Evolutionary conservation across 2,888 invertebrate genomes (phyloP).

Genomic region (Parelbella ahira): DNA sequence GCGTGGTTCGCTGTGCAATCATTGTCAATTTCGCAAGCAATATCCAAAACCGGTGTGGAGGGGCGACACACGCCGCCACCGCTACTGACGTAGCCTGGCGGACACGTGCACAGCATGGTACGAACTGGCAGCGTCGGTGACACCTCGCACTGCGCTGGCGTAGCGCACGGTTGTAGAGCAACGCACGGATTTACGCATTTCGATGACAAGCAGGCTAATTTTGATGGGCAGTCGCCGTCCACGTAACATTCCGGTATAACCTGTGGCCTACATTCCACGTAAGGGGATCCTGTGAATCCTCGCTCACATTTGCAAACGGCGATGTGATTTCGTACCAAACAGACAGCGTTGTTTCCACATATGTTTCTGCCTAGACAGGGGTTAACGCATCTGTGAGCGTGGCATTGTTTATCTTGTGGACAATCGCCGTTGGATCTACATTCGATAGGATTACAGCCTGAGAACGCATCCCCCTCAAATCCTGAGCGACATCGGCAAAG

Average conservation of each 20-base stretch:
- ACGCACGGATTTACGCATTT: constrained; percentile 92
- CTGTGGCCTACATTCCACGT: constrained; percentile 88
- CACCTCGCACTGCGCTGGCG: constrained; percentile 90
- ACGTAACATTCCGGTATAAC: constrained; percentile 87
- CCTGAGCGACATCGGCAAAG: constrained; percentile 91
- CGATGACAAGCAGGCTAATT: constrained; percentile 89
- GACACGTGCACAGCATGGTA: constrained; percentile 94
- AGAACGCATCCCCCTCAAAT: constrained; percentile 88
- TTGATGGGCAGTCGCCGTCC: constrained; percentile 90
- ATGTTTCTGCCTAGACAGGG: constrained; percentile 89
- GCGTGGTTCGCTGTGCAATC: constrained; percentile 90
- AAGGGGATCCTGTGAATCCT: constrained; percentile 89
- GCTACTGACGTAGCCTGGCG: constrained; percentile 92
- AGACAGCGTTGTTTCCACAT: constrained; percentile 89
- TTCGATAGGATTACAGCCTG: constrained; percentile 88
- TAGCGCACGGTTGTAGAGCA: constrained; percentile 87
- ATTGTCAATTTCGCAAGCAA: constrained; percentile 86
- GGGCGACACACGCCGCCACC: constrained; percentile 91
- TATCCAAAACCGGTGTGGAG: constrained; percentile 81
- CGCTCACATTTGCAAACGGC: constrained; percentile 91
- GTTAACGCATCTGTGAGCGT: constrained; percentile 91
- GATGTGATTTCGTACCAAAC: constrained; percentile 89
- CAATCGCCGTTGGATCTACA: constrained; percentile 94
- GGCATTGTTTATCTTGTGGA: constrained; percentile 90
- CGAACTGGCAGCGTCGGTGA: constrained; percentile 90